A percentile compares a stretch with the other conserved stretches of the same genome.
Evolutionary conservation across 2,113 vertebrate species (phyloP).

Genomic region (Mastomys coucha): DNA sequence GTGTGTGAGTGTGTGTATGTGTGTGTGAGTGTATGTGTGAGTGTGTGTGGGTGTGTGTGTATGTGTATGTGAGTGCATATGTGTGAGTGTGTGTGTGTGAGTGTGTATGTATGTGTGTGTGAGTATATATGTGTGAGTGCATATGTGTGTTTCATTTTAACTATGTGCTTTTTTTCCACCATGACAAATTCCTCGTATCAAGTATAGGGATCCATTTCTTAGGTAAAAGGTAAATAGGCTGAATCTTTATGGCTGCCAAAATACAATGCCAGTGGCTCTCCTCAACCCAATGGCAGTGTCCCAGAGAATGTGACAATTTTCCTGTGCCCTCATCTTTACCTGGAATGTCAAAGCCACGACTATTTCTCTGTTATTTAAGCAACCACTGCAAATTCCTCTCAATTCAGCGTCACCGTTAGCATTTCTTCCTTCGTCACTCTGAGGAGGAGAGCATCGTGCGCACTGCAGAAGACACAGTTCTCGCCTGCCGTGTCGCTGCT

Average conservation of each 20-base stretch:
- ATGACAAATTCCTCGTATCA: slow-evolving; percentile 4
- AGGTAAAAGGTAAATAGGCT: background rate
- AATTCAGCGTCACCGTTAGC: background rate
- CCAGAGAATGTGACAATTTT: background rate
- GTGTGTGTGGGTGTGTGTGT: background rate
- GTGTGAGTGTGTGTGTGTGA: background rate
- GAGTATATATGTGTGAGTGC: background rate
- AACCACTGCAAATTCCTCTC: background rate
- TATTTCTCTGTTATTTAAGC: slow-evolving; percentile 15
- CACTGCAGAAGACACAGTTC: background rate
- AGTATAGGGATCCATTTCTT: slow-evolving; percentile 8
- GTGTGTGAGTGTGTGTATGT: background rate
- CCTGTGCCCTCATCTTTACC: background rate
- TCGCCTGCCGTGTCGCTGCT: background rate
- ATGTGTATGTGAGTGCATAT: background rate
- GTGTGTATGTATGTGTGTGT: background rate
- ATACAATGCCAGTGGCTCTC: slow-evolving; percentile 15
- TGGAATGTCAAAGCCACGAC: background rate
- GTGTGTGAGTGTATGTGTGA: too few species aligned
- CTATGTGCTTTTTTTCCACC: slow-evolving; percentile 40
- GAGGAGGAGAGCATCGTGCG: background rate
- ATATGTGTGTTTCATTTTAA: slow-evolving; percentile 11
- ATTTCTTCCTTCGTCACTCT: background rate
- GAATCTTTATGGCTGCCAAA: slow-evolving; percentile 27
- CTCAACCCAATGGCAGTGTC: background rate